phyloP scores from a whole-genome alignment of 2,113 vertebrate species.

The Epinephelus fuscoguttatus region DNA sequence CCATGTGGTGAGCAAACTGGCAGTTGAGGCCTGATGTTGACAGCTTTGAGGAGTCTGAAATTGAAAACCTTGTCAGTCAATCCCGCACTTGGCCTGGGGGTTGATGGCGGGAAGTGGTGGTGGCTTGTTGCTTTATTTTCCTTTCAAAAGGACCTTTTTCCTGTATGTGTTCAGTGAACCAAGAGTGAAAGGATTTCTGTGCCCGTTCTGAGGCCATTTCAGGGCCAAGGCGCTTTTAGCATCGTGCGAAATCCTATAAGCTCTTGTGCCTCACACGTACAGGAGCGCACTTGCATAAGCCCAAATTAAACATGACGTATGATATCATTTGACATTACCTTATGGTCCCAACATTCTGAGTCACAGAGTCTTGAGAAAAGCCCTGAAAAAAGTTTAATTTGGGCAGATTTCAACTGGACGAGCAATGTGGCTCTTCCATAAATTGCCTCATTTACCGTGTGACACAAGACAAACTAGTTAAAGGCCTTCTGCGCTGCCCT shows the following conservation, averaged over 20 bases:
- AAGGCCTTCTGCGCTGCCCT: conserved; percentile 37
- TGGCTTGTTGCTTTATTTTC: conserved; percentile 60
- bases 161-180: conserved; percentile 36
- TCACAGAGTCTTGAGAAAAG: conserved; percentile 20
- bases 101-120: conserved; percentile 35
- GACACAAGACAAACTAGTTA: conserved; percentile 74
- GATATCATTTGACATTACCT: conserved; percentile 15
- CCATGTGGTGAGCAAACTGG: conserved; percentile 57
- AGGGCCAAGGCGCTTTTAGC: conserved; percentile 2
- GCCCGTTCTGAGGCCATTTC: conserved; percentile 6
- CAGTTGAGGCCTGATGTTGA: conserved; percentile 66
- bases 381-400: conserved; percentile 37
- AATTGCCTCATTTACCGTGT: conserved; percentile 62
- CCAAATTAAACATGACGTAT: conserved; percentile 16
- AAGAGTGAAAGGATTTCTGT: conserved; percentile 3
- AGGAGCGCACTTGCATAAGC: neutral
- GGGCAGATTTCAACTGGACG: conserved; percentile 30
- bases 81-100: conserved; percentile 50
- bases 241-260: neutral
- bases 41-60: conserved; percentile 74
- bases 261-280: neutral
- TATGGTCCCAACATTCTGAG: neutral
- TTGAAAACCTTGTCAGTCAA: conserved; percentile 73
- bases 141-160: conserved; percentile 64
- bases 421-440: conserved; percentile 53